Base-by-base conservation (phyloP, 1,140 invertebrate species). In the Coelopa frigida region DNA sequence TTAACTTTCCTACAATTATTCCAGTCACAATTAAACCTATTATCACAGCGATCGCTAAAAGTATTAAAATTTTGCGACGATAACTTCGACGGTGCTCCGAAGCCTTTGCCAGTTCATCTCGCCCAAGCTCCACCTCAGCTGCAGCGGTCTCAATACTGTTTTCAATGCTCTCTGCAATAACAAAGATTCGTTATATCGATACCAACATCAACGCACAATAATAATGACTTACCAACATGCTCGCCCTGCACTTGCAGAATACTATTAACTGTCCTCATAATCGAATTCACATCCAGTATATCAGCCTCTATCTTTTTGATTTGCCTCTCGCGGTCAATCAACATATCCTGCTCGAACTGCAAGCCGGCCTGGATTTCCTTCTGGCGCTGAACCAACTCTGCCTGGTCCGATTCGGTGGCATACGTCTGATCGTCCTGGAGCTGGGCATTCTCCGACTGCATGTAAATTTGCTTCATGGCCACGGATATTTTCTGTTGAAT, bases 281-380 rank as follows among this genome's bases (percentile, higher is more conserved):
- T 93, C 67, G 89, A 81, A 70, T 93, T 93, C 1, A 94, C 84
- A 70, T 94, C 90, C 43, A 89, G 70, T 44, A 96, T 85, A 67
- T 94, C 86, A 4, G 79, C 78, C 72, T 94, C 87, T 36, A 89
- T 86, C 61, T 80, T 75, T 51, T 76, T 77, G 46, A 89, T 79
- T 61, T 82, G 78, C 17, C 81, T 76, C 55, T 87, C 83, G 29
- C 82, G 75, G 49, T 89, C 87, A 20, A 84, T 51, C 31, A 87
- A 56, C 73, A 89, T 75, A 45, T 81, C 83, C 48, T 82, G 80
- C 67, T 88, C 83, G 70, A 87, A 87, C 61, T 87, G 81, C 12
- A 89, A 70, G 33, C 78, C 70, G 39, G 75, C 72, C 46, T 77
- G 63, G 32, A 75, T 61, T 52, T 73, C 69, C 21, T 74, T 64